Conservation (phyloP, 2,113 vertebrate genomes). For the Melanerpes formicivorus region DNA sequence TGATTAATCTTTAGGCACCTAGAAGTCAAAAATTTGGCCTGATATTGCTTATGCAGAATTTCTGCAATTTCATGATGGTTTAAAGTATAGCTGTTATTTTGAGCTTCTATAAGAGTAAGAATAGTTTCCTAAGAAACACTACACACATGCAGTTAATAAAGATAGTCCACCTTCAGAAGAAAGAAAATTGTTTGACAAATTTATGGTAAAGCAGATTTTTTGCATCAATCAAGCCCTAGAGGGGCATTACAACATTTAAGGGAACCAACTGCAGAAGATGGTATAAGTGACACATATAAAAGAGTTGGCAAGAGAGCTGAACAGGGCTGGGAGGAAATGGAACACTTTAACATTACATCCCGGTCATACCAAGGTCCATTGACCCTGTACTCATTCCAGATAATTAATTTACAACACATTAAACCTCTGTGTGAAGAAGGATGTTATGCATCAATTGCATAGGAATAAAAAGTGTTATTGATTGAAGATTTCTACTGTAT, state of each 20-base stretch:
- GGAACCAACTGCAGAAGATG: conserved; percentile 60
- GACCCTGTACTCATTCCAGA: conserved; percentile 81
- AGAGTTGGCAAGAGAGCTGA: conserved; percentile 34
- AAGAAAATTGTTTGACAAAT: conserved; percentile 55
- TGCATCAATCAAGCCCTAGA: conserved; percentile 69
- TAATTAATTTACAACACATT: conserved; percentile 91
- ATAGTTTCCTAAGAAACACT: not conserved
- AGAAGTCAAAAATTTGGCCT: not conserved
- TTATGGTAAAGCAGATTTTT: conserved; percentile 75
- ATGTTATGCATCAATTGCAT: conserved; percentile 77
- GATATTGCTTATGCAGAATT: not conserved
- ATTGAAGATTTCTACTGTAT: conserved; percentile 71
- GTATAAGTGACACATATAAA: conserved; percentile 16
- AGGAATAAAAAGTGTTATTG: conserved; percentile 77
- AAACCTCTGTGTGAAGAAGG: conserved; percentile 82
- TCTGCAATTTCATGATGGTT: not conserved
- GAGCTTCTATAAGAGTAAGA: not conserved
- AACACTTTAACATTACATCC: conserved; percentile 68
- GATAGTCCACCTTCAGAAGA: not conserved
- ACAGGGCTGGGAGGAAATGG: conserved; percentile 67
- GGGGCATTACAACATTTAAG: conserved; percentile 67
- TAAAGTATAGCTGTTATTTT: not conserved
- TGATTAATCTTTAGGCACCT: not conserved
- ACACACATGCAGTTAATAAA: conserved; percentile 21
- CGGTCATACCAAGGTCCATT: conserved; percentile 83